phyloP scores from a whole-genome alignment of 2,113 vertebrate species.

The Potamarius usumacintae region DNA sequence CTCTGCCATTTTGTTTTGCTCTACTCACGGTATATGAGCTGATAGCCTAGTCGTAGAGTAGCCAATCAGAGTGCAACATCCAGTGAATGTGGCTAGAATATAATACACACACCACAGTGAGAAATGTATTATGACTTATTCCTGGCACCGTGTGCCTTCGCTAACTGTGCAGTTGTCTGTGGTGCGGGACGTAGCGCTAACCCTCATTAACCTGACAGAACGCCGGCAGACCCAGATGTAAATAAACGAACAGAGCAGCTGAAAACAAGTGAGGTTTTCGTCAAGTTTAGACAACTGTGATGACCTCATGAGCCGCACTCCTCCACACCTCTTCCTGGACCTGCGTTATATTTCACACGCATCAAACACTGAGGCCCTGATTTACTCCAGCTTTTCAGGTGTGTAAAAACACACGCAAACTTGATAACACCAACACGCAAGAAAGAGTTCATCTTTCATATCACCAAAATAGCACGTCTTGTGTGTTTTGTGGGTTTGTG shows the following conservation, averaged over 20 bases:
- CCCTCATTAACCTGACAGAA: slow-evolving; percentile 29
- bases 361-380: background rate
- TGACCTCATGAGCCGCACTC: slow-evolving; percentile 47
- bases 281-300: slow-evolving; percentile 52
- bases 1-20: too few species aligned
- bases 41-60: too few species aligned
- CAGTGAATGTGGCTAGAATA: too few species aligned
- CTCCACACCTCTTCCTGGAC: slow-evolving; percentile 15
- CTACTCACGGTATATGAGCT: too few species aligned
- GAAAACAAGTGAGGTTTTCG: slow-evolving; percentile 48
- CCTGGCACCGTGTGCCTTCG: background rate
- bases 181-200: background rate
- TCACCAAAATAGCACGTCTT: background rate
- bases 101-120: background rate
- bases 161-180: slow-evolving; percentile 27
- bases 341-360: background rate
- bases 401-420: background rate
- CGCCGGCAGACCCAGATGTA: slow-evolving; percentile 39
- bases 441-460: background rate
- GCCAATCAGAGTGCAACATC: too few species aligned
- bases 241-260: slow-evolving; percentile 52
- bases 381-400: background rate
- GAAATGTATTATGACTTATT: background rate
- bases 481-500: background rate
- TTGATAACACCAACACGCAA: background rate